Conservation (phyloP, 2,113 vertebrate genomes). For the Antennarius striatus region DNA sequence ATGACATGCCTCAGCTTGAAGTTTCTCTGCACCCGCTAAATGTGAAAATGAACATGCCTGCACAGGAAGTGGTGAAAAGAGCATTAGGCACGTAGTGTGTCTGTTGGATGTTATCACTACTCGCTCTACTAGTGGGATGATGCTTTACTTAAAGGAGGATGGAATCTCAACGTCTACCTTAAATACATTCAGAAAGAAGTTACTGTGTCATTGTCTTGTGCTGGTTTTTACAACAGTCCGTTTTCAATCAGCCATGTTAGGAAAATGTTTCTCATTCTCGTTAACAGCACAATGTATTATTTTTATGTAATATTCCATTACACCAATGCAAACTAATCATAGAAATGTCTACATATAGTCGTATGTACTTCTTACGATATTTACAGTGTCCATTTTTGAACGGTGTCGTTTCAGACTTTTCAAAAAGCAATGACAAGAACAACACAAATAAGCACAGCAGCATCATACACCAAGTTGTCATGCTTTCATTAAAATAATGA, state of each 20-base stretch:
- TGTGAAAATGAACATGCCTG: conserved; percentile 48
- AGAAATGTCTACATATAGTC: conserved; percentile 77
- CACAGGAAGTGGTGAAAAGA: conserved; percentile 56
- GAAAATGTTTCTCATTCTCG: conserved; percentile 79
- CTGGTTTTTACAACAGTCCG: conserved; percentile 88
- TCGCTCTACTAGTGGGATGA: conserved; percentile 46
- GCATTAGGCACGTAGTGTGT: conserved; percentile 33
- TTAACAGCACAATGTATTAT: conserved; percentile 80
- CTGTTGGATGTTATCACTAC: conserved; percentile 38
- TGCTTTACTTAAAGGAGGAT: conserved; percentile 61
- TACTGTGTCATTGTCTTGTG: conserved; percentile 83
- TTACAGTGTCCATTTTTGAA: conserved; percentile 77
- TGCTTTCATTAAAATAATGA: conserved; percentile 77
- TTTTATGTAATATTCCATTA: conserved; percentile 72
- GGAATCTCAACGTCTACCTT: conserved; percentile 77
- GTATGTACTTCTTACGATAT: conserved; percentile 72
- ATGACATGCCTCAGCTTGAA: background rate
- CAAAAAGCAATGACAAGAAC: conserved; percentile 78
- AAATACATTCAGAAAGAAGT: conserved; percentile 85
- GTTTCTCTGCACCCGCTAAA: conserved; percentile 29
- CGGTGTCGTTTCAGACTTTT: conserved; percentile 72
- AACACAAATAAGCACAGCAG: conserved; percentile 80
- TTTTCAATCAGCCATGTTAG: conserved; percentile 88
- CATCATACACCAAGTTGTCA: conserved; percentile 81
- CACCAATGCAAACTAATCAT: conserved; percentile 79